Evolutionary conservation across 2,797 vertebrate species (phyloP), one percentile per base, ranked within the genome.

Genomic region (Furcifer pardalis): DNA sequence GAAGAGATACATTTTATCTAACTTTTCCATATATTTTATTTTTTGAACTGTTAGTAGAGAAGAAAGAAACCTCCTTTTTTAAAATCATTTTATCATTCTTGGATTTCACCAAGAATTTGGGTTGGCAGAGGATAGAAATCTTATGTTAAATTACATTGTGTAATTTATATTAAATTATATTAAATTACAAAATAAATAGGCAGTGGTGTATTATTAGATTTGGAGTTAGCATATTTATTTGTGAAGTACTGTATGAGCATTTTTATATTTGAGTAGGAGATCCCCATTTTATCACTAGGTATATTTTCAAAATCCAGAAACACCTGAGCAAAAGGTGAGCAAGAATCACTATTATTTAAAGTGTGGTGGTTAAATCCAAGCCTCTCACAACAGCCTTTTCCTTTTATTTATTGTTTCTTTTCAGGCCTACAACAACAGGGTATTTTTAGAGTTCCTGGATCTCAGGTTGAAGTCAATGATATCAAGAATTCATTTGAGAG

Each of bases 401-500:
- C 83, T 65, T 66, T 82, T 32, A 4, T 0, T 19, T 86, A 86
- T 89, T 60, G 17, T 90, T 56, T 92, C 15, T 88, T 88, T 91
- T 17, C 94, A 99, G 98, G 99, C 90, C 97, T 99, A 79, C 99
- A 99, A 94, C 99, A 99, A 80, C 98, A 99, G 94, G 98, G 99
- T 84, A 99, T 99, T 94, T 99, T 99, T 95, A 94, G 99, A 91
- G 98, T 99, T 91, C 98, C 99, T 17, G 98, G 99, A 93, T 99
- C 99, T 91, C 99, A 99, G 94, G 97, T 99, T 77, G 99, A 99
- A 97, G 98, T 99, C 93, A 99, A 99, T 3, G 99, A 99, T 94
- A 99, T 99, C 95, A 99, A 99, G 96, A 99, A 99, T 93, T 98
- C 98, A 40, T 99, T 99, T 95, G 98, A 99, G 95, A 97, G 98